phyloP scores from a whole-genome alignment of 1,140 invertebrate species.

The Euschistus heros region DNA sequence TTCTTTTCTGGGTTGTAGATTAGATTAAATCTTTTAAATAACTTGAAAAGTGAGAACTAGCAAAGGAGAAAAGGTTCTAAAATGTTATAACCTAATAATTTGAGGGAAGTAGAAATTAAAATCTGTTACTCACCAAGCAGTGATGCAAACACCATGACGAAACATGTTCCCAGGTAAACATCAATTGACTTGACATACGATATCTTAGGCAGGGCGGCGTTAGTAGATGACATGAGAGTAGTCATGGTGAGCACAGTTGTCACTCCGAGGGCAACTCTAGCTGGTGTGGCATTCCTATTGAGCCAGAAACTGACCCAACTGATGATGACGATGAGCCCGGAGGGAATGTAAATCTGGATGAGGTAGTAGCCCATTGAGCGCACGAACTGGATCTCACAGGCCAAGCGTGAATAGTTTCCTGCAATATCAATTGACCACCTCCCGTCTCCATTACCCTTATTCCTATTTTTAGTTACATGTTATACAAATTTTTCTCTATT shows the following conservation, averaged over 20 bases:
- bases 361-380: conserved; percentile 98
- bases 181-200: conserved; percentile 98
- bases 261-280: conserved; percentile 89
- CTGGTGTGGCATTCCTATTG: conserved; percentile 90
- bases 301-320: conserved; percentile 97
- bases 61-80: too few species aligned
- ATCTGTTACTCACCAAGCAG: conserved; percentile 63
- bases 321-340: conserved; percentile 96
- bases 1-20: too few species aligned
- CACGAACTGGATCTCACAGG: conserved; percentile 95
- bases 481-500: background rate
- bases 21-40: too few species aligned
- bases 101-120: too few species aligned
- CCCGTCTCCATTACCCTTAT: background rate
- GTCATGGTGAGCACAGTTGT: conserved; percentile 98
- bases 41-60: too few species aligned
- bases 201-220: conserved; percentile 94
- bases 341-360: conserved; percentile 98
- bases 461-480: background rate
- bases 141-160: conserved; percentile 95
- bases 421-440: conserved; percentile 32
- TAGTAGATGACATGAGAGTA: conserved; percentile 96
- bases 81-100: too few species aligned
- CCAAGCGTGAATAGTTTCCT: conserved; percentile 97
- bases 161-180: conserved; percentile 94